Percentiles rank a stretch among this genome's conserved stretches.
Evolutionary conservation across 2,888 invertebrate genomes (phyloP).

Genomic region (Idaea aversata): DNA sequence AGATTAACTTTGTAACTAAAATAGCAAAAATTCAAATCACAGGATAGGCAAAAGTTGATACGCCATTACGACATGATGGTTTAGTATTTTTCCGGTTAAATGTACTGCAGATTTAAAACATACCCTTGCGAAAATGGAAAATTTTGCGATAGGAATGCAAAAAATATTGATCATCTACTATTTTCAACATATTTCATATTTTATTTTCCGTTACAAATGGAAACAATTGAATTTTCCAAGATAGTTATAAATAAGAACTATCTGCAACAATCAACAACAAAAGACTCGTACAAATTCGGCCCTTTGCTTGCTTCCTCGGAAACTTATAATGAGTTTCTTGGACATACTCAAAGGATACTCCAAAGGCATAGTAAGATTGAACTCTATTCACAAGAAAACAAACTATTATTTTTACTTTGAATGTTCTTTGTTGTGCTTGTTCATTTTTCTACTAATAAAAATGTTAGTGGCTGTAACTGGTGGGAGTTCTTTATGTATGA

Average conservation of each 20-base stretch:
- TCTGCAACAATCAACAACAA: not conserved
- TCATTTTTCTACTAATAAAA: not conserved
- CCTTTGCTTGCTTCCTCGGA: constrained; percentile 32
- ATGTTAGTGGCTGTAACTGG: not conserved
- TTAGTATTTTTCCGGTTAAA: too few species aligned
- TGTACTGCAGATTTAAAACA: too few species aligned
- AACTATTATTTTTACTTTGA: constrained; percentile 6
- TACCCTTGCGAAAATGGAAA: too few species aligned
- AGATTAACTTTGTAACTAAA: too few species aligned
- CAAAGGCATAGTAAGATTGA: constrained; percentile 12
- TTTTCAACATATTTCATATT: too few species aligned
- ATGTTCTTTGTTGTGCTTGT: not conserved
- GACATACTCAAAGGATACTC: constrained; percentile 17
- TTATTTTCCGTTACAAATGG: too few species aligned
- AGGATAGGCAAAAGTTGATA: too few species aligned
- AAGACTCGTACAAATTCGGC: constrained; percentile 21
- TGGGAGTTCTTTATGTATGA: not conserved
- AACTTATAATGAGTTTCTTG: constrained; percentile 46
- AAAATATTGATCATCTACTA: too few species aligned
- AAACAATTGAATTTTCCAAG: not conserved
- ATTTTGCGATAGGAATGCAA: too few species aligned
- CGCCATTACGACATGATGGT: too few species aligned
- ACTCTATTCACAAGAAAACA: constrained; percentile 17
- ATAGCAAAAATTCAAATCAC: too few species aligned
- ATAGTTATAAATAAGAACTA: not conserved